A percentile compares a stretch with the other conserved stretches of the same genome.
Evolutionary conservation across 2,888 invertebrate genomes (phyloP).

Genomic region (Uloborus plumipes): DNA sequence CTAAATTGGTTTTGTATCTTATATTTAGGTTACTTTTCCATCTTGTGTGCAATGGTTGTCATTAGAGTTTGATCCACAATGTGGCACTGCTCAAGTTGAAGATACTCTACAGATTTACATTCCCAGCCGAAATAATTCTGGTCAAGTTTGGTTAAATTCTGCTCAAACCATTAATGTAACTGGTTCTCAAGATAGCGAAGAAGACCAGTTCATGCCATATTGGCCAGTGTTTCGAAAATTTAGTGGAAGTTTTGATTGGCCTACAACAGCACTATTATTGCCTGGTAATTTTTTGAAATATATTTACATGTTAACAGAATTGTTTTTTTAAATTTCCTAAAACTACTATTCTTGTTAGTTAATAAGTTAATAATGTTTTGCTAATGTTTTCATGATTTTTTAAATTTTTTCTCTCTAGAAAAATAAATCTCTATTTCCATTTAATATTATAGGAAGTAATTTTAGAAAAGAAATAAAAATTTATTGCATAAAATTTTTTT

Average conservation of each 20-base stretch:
- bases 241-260: conserved; percentile 79
- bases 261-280: conserved; percentile 85
- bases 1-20: neutral
- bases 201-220: conserved; percentile 74
- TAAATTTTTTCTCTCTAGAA: neutral
- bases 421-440: neutral
- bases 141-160: conserved; percentile 69
- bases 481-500: too few relatives aligned
- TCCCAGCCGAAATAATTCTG: conserved; percentile 68
- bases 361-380: neutral
- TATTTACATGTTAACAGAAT: neutral
- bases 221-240: conserved; percentile 73
- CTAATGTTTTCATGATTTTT: neutral
- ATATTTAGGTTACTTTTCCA: conserved; percentile 82
- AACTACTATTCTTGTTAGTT: too few relatives aligned
- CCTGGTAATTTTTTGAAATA: conserved; percentile 75
- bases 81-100: conserved; percentile 93
- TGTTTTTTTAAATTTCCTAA: too few relatives aligned
- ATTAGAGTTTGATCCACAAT: conserved; percentile 92
- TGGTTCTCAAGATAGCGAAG: conserved; percentile 78
- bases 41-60: conserved; percentile 90
- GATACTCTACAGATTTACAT: conserved; percentile 79
- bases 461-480: too few relatives aligned
- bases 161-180: conserved; percentile 70
- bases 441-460: too few relatives aligned